phyloP scores from a whole-genome alignment of 2,113 vertebrate species.

The Monopterus albus region DNA sequence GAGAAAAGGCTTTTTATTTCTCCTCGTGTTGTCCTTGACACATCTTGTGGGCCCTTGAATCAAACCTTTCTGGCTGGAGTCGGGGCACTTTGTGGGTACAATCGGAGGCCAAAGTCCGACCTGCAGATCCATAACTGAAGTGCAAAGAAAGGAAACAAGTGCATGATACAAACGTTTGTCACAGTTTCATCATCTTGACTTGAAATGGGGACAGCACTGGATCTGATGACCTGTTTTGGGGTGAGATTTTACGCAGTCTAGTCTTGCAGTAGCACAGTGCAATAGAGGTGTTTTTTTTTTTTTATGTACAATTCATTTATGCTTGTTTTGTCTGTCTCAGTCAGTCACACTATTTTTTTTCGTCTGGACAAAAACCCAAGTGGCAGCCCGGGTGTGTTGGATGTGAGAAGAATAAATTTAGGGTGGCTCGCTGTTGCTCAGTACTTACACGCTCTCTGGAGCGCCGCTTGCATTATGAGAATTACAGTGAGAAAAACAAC shows the following conservation, averaged over 20 bases:
- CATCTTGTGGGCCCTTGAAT: not conserved
- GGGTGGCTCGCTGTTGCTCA: slow-evolving; percentile 8
- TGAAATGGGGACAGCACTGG: slow-evolving; percentile 61
- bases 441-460: not conserved
- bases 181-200: not conserved
- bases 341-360: not conserved
- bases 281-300: slow-evolving; percentile 6
- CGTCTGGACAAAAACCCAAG: slow-evolving; percentile 1
- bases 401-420: slow-evolving; percentile 24
- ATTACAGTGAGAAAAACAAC: slow-evolving; percentile 32
- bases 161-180: not conserved
- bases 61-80: not conserved
- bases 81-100: not conserved
- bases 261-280: slow-evolving; percentile 7
- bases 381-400: not conserved
- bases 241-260: slow-evolving; percentile 72
- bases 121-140: slow-evolving; percentile 1
- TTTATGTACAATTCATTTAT: slow-evolving; percentile 15
- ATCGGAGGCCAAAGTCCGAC: slow-evolving; percentile 6
- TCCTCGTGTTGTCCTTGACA: not conserved
- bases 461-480: not conserved
- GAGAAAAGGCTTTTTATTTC: not conserved
- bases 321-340: not conserved
- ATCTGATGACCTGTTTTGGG: slow-evolving; percentile 81
- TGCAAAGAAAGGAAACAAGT: slow-evolving; percentile 13